Evolutionary conservation across 2,888 invertebrate species (phyloP), one percentile per base, ranked within the genome.

Genomic region (Plemyria rubiginata): DNA sequence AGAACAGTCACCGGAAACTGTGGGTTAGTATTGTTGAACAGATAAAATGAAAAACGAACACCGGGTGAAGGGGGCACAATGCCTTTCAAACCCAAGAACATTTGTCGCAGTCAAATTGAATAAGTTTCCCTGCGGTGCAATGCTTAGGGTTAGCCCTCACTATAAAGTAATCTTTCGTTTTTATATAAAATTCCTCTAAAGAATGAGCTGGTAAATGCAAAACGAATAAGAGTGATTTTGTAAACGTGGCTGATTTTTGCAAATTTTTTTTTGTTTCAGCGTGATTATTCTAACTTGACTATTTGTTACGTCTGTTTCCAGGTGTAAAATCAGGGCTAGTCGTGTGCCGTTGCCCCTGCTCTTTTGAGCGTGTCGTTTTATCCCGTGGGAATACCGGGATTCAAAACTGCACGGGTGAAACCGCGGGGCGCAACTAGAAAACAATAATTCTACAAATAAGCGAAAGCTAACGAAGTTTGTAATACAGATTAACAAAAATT

Each of bases 71-170:
- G 69, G 52, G 79, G 80, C 76, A 88, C 86, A 87, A 85, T 84
- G 85, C 81, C 78, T 87, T 86, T 84, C 84, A 86, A 84, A 85
- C 75, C 79, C 75, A 81, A 82, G 85, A 88, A 86, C 86, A 86
- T 86, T 88, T 87, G 88, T 80, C 76, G 80, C 82, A 82, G 85
- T 82, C 82, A 90, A 88, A 90, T 91, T 88, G 88, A 90, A 90
- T 91, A 90, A 91, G 87, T 87, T 86, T 85, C 78, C 81, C 82
- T 74, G 77, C 80, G 79, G 81, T 78, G 84, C 86, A 82, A 85
- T 87, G 86, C 86, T 87, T 45, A 45, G 45, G 45, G 45, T 45
- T n/a, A 45, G 45, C 45, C 45, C 16, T 11, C 9, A 45, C 8
- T 16, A 16, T 16, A 16, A 45, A 15, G 45, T 11, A 45, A 45